These are phyloP conservation scores for Balaenoptera acutorostrata DNA, from an alignment of 2,113 vertebrate species.

Conservation along the genomic window DNA sequence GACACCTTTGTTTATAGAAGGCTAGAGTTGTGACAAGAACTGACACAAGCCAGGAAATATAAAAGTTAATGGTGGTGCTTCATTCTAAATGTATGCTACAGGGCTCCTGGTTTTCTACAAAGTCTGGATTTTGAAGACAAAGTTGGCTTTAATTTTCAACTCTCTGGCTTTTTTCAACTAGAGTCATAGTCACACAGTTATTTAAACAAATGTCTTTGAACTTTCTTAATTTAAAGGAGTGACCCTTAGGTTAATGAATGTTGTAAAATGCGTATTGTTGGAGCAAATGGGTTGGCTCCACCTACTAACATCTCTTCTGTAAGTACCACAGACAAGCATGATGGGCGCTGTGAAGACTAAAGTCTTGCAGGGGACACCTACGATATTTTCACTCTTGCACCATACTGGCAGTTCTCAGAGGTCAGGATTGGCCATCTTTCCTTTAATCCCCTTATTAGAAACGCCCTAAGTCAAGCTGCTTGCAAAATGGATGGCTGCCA, in stretches of 20 bases:
- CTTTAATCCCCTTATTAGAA: constrained; percentile 13
- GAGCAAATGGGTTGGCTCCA: neutral
- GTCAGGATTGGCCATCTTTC: neutral
- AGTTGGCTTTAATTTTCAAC: constrained; percentile 51
- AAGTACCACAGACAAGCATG: neutral
- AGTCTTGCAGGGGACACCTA: neutral
- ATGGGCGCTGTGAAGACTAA: fast-evolving
- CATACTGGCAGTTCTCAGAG: neutral
- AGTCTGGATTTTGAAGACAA: constrained; percentile 44
- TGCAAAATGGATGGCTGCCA: neutral
- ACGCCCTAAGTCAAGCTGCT: neutral
- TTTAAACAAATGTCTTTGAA: constrained; percentile 63
- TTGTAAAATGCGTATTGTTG: constrained; percentile 29
- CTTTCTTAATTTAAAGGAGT: constrained; percentile 49
- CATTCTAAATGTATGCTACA: neutral
- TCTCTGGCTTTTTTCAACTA: constrained; percentile 51
- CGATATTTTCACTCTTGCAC: neutral
- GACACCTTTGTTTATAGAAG: constrained; percentile 36
- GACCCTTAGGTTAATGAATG: constrained; percentile 47
- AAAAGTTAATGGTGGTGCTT: neutral
- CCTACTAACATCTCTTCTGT: neutral
- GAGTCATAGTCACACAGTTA: constrained; percentile 23
- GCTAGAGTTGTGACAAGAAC: neutral
- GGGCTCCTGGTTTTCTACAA: neutral
- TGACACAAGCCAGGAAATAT: constrained; percentile 35